These are phyloP conservation scores for Andricus quercusramuli DNA, from an alignment of 2,888 invertebrate species.

Conservation along the genomic window DNA sequence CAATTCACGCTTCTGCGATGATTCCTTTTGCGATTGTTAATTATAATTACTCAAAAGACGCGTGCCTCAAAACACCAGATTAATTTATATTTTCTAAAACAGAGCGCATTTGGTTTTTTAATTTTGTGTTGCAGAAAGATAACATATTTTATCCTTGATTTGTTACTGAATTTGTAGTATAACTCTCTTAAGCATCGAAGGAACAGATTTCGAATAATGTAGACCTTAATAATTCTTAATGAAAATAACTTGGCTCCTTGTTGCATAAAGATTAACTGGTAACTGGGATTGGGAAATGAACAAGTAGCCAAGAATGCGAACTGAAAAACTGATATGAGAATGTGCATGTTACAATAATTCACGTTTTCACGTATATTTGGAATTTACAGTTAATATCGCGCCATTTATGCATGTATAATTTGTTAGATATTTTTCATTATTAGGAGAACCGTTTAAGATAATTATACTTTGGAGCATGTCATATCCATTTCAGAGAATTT, in stretches of 20 bases:
- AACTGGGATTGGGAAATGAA: slow-evolving; percentile 51
- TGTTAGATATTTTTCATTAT: slow-evolving; percentile 50
- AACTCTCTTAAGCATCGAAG: background rate
- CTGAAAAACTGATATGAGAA: slow-evolving; percentile 26
- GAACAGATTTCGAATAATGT: background rate
- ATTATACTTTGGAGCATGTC: background rate
- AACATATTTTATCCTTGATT: background rate
- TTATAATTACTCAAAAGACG: background rate
- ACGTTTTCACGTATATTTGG: slow-evolving; percentile 54
- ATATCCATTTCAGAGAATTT: slow-evolving; percentile 11
- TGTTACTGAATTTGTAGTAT: background rate
- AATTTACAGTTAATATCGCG: slow-evolving; percentile 52
- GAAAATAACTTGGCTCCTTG: slow-evolving; percentile 45
- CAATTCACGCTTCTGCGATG: slow-evolving; percentile 17
- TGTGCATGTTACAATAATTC: slow-evolving; percentile 63
- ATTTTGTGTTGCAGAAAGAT: background rate
- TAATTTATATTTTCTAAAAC: slow-evolving; percentile 9
- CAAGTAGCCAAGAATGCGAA: slow-evolving; percentile 63
- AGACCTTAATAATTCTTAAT: slow-evolving; percentile 29
- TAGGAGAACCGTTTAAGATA: background rate
- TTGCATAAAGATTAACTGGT: background rate
- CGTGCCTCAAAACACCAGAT: background rate
- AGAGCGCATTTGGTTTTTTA: slow-evolving; percentile 8
- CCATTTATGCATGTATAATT: slow-evolving; percentile 21
- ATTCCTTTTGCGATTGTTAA: slow-evolving; percentile 6